Conservation (phyloP, 2,113 vertebrate genomes). For the Alethe castanea region DNA sequence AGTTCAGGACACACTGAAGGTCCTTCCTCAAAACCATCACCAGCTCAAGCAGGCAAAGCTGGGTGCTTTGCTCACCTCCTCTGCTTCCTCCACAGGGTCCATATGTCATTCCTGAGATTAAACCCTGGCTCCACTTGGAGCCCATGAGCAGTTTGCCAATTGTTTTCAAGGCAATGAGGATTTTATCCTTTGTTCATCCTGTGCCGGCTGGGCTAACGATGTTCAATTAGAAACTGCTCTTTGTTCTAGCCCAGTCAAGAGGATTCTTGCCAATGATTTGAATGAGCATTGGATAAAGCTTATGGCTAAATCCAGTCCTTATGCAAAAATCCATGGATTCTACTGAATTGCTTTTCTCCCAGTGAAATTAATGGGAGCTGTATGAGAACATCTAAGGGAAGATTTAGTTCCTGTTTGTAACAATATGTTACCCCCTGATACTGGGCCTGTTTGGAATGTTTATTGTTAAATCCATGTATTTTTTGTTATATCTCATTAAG, state of each 20-base stretch:
- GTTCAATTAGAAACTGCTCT: slow-evolving; percentile 40
- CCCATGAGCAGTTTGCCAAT: background rate
- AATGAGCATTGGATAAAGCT: slow-evolving; percentile 34
- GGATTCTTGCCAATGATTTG: slow-evolving; percentile 37
- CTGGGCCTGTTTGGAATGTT: slow-evolving; percentile 43
- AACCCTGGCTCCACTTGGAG: background rate
- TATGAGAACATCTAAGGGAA: slow-evolving; percentile 14
- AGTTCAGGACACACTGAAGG: background rate
- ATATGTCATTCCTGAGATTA: slow-evolving; percentile 19
- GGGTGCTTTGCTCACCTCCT: background rate
- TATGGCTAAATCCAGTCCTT: slow-evolving; percentile 34
- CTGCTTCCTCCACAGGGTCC: background rate
- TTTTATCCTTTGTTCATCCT: slow-evolving; percentile 37
- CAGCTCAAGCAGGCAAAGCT: background rate
- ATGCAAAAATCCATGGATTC: background rate
- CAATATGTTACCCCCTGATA: slow-evolving; percentile 40
- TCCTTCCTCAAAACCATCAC: background rate
- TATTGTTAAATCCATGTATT: slow-evolving; percentile 54
- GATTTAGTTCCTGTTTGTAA: slow-evolving; percentile 37
- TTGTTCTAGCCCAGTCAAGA: slow-evolving; percentile 46
- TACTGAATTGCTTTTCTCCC: slow-evolving; percentile 12
- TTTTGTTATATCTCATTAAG: slow-evolving; percentile 66
- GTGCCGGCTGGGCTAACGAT: slow-evolving; percentile 7
- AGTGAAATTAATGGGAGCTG: slow-evolving; percentile 33
- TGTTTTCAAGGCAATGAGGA: slow-evolving; percentile 7